A percentile compares a stretch with the other conserved stretches of the same genome.
Conservation (phyloP, 2,113 vertebrate genomes). For the Nymphicus hollandicus region DNA sequence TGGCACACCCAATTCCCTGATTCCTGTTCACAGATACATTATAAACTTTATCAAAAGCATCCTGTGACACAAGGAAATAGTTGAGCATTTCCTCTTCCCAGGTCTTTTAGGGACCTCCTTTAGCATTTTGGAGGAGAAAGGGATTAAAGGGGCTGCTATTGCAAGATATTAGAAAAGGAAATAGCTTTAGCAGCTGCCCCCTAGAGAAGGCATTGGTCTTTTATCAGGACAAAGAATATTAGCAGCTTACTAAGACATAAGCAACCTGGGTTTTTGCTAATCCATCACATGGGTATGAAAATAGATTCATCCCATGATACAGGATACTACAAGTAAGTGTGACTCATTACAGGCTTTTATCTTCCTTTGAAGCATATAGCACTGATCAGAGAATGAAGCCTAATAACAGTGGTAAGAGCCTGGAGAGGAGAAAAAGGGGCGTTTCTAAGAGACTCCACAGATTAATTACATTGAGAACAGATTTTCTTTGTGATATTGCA, state of each 20-base stretch:
- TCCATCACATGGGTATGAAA: background rate
- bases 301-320: background rate
- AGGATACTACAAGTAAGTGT: background rate
- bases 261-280: background rate
- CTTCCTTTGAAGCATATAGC: background rate
- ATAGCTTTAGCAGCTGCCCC: background rate
- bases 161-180: background rate
- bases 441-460: background rate
- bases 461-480: background rate
- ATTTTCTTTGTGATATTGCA: background rate
- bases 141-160: background rate
- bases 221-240: background rate
- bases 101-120: background rate
- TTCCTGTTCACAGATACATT: background rate
- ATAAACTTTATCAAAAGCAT: background rate
- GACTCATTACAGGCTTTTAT: background rate
- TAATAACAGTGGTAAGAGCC: background rate
- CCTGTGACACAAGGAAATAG: background rate
- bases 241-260: background rate
- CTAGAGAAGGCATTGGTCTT: background rate
- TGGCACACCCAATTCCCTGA: background rate
- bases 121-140: background rate
- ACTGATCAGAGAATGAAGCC: background rate
- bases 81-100: background rate
- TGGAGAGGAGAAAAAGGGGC: background rate